These are phyloP conservation scores for Gorilla gorilla DNA, from an alignment of 2,113 vertebrate genomes.

Conservation along the genomic window DNA sequence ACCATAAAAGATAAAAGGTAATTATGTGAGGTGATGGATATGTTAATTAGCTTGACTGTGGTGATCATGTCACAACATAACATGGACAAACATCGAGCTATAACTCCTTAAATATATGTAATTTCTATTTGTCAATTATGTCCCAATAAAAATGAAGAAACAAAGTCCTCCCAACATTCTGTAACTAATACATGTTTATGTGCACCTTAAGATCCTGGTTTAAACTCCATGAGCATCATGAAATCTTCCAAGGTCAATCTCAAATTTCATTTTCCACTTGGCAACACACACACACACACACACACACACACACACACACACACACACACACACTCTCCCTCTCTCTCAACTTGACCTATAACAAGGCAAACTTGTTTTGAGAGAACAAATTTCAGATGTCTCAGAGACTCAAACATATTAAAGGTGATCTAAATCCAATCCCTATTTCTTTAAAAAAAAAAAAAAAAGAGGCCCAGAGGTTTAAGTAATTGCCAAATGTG, in stretches of 20 bases:
- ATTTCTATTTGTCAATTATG: not conserved
- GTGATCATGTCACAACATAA: not conserved
- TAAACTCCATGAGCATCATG: slow-evolving; percentile 40
- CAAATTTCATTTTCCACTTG: not conserved
- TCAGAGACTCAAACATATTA: slow-evolving; percentile 10
- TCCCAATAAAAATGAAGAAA: not conserved
- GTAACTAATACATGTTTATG: not conserved
- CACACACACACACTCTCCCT: not conserved
- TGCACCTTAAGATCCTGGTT: not conserved
- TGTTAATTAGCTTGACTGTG: not conserved
- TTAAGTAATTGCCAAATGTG: not conserved
- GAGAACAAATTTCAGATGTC: slow-evolving; percentile 28
- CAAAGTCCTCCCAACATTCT: not conserved
- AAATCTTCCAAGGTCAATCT: slow-evolving; percentile 15
- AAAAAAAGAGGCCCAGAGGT: not conserved
- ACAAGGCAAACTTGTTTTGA: slow-evolving; percentile 1
- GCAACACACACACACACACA: not conserved
- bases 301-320: not conserved
- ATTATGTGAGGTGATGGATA: not conserved
- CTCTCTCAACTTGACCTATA: not conserved
- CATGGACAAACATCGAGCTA: not conserved
- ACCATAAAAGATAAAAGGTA: not conserved
- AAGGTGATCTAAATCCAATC: not conserved
- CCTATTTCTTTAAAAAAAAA: not conserved
- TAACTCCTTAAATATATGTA: not conserved